These are phyloP conservation scores for Drosophila colorata DNA, from an alignment of 2,888 invertebrate genomes.

Conservation along the genomic window DNA sequence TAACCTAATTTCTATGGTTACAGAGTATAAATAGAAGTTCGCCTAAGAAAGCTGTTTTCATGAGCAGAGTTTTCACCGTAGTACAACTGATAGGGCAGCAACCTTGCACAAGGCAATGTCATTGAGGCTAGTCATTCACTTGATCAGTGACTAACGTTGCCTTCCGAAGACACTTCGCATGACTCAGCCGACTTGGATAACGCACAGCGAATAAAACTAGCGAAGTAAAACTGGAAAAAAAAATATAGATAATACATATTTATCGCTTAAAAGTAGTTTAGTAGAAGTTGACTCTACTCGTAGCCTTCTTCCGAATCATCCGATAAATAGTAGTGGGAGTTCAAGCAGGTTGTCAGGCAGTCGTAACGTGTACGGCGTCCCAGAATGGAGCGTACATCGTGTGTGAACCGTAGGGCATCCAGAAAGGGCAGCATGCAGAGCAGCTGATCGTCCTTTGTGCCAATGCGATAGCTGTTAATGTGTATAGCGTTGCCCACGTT, in stretches of 20 bases:
- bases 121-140: conserved; percentile 57
- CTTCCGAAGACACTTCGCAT: conserved; percentile 12
- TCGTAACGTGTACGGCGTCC: conserved; percentile 8
- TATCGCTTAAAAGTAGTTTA: not conserved
- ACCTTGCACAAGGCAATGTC: conserved; percentile 51
- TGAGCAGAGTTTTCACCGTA: conserved; percentile 15
- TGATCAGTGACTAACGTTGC: conserved; percentile 39
- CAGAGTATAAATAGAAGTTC: no score
- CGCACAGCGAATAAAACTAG: not conserved
- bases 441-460: conserved; percentile 23
- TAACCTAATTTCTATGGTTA: no score
- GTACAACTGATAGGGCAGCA: conserved; percentile 36
- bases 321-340: not conserved
- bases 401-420: conserved; percentile 52
- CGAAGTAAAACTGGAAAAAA: not conserved
- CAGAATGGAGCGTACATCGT: conserved; percentile 54
- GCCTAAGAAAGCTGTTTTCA: no score
- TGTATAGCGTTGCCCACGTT: conserved; percentile 46
- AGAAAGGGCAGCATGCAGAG: conserved; percentile 48
- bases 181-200: conserved; percentile 38
- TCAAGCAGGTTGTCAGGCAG: not conserved
- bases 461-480: conserved; percentile 34
- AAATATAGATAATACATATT: not conserved
- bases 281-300: not conserved
- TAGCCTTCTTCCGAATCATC: not conserved